phyloP scores from a whole-genome alignment of 2,113 vertebrate genomes.

The Egretta garzetta region DNA sequence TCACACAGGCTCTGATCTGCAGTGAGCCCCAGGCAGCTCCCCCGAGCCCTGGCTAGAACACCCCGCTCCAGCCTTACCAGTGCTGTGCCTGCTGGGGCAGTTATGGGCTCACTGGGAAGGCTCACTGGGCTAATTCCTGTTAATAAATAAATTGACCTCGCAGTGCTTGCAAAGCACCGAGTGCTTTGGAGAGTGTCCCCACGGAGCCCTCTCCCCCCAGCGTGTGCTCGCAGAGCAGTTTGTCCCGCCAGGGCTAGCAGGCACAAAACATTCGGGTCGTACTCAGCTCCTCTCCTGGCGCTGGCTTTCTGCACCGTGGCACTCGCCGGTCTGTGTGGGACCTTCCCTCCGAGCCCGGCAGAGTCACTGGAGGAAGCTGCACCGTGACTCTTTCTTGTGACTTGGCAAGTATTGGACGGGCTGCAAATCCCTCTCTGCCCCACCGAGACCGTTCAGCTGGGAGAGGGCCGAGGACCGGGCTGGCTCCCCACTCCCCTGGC shows the following conservation, averaged over 20 bases:
- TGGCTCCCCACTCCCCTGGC: not conserved
- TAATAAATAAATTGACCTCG: not conserved
- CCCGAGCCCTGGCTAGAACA: too few relatives aligned
- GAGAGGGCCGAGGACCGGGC: not conserved
- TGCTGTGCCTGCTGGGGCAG: not conserved
- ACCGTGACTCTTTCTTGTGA: not conserved
- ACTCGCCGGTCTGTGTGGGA: accelerated
- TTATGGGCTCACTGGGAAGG: not conserved
- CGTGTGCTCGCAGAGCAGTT: not conserved
- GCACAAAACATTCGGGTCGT: accelerated
- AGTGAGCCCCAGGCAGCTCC: not conserved
- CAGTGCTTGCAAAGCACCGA: accelerated
- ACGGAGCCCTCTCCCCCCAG: not conserved
- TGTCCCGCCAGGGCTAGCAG: accelerated
- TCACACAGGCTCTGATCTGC: not conserved
- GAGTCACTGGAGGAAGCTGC: not conserved
- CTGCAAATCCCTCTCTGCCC: not conserved
- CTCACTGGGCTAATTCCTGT: not conserved
- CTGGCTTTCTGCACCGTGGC: not conserved
- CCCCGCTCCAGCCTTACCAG: too few relatives aligned
- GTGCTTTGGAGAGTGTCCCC: not conserved
- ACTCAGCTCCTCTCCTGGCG: not conserved
- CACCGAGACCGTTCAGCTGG: not conserved
- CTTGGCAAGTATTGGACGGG: not conserved
- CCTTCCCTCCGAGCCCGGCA: accelerated